Base-by-base conservation (phyloP, 2,797 vertebrate species). In the Sebastes hubbsi region DNA sequence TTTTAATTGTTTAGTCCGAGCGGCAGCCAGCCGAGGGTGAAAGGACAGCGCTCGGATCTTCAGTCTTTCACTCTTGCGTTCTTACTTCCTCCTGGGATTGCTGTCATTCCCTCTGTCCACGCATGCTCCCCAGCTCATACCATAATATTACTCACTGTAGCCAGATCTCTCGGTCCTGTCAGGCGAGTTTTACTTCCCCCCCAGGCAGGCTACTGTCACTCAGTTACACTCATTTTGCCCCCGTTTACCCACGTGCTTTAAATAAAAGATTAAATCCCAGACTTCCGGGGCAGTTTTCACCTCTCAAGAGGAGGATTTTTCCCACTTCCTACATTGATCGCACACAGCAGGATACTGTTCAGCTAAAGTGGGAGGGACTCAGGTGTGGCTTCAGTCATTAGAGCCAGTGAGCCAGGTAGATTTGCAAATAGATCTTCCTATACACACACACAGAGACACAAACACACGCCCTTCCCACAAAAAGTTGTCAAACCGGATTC, bases 351-450 rank as follows among this genome's bases (percentile, higher is more conserved):
- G 88, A 91, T 85, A 85, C 60, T 76, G 90, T 78, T 82, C 38
- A 24, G 72, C 64, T 63, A 77, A 74, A 10, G 83, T 84, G 87
- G 92, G 91, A 92, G 87, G 92, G 89, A 87, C 91, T 85, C 90
- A 95, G 97, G 97, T 93, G 97, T 96, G 97, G 96, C 94, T 90
- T 94, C 75, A 72, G 87, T 88, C 82, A 90, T 82, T 52, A 22
- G 89, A 84, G 83, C 90, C 87, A 78, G 82, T 84, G 36, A 66
- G 83, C 91, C 93, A 96, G 95, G 95, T 96, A 95, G 91, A 94
- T 92, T 89, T 95, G 95, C 95, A 95, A 92, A 90, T 80, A 86
- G 77, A 83, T 82, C 66, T 60, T 54, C 36, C 36, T 20, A 20
- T 32, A 72, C 59, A 86, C 78, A 77, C 84, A 78, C 52, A 24